A percentile compares a stretch with the other conserved stretches of the same genome.
Evolutionary conservation across 2,888 invertebrate genomes (phyloP).

Genomic region (Beris morrisii): DNA sequence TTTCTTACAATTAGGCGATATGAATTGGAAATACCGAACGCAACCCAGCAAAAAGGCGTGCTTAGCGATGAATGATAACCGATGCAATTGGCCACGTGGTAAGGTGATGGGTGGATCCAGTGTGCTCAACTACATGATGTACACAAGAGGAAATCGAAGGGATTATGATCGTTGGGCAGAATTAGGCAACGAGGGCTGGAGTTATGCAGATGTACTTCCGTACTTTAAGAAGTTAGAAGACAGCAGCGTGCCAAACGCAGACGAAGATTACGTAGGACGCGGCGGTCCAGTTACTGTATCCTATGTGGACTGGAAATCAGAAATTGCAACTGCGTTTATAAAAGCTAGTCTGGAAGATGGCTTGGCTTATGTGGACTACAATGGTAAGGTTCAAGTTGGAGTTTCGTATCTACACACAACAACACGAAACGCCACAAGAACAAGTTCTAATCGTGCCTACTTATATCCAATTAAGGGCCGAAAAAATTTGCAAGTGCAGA

Average conservation of each 20-base stretch:
- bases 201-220: slow-evolving; percentile 55
- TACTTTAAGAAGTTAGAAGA: slow-evolving; percentile 63
- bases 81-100: slow-evolving; percentile 54
- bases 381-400: slow-evolving; percentile 52
- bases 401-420: slow-evolving; percentile 65
- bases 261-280: slow-evolving; percentile 42
- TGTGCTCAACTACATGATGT: slow-evolving; percentile 58
- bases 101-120: slow-evolving; percentile 59
- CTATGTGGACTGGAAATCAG: slow-evolving; percentile 41
- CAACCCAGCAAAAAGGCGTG: slow-evolving; percentile 65
- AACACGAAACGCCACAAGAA: slow-evolving; percentile 66
- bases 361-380: slow-evolving; percentile 41
- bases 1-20: slow-evolving; percentile 64
- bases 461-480: slow-evolving; percentile 62
- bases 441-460: slow-evolving; percentile 70
- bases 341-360: slow-evolving; percentile 41
- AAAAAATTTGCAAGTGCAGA: slow-evolving; percentile 65
- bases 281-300: slow-evolving; percentile 44
- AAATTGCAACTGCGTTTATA: slow-evolving; percentile 43
- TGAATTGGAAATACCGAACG: slow-evolving; percentile 76
- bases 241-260: slow-evolving; percentile 58
- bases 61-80: slow-evolving; percentile 50
- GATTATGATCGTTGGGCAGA: slow-evolving; percentile 58
- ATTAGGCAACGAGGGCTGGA: slow-evolving; percentile 61
- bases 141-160: slow-evolving; percentile 55